Base-by-base conservation (phyloP, 2,113 vertebrate genomes). In the Rhizomys pruinosus region DNA sequence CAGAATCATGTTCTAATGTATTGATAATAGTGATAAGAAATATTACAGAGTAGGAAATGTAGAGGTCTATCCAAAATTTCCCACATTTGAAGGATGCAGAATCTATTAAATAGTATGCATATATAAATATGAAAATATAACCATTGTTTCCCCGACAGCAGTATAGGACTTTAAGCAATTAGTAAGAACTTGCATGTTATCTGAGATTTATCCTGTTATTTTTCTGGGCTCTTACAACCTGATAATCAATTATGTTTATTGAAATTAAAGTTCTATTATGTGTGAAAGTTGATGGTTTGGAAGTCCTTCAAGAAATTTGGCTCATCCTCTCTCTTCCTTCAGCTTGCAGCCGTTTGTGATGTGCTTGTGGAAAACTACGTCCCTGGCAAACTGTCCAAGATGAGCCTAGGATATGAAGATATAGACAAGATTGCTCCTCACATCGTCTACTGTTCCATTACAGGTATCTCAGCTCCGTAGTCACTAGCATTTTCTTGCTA, bases 351-450 rank as follows among this genome's bases (percentile, higher is more conserved):
- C 92, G 97, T 98, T 82, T 99, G 99, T 95, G 99, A 99, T 97
- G 98, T 99, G 85, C 97, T 99, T 95, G 97, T 99, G 92, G 99
- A 99, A 96, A 99, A 99, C 97, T 99, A 98, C 44, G 7, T 99
- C 12, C 99, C 99, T 57, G 99, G 99, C 7, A 99, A 99, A 84
- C 98, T 99, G 39, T 78, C 96, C 87, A 95, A 98, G 95, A 96
- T 99, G 98, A 98, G 99, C 55, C 97, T 99, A 44, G 99, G 99
- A 19, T 99, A 99, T 86, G 98, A 98, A 95, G 98, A 99, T 61
- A 97, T 99, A 78, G 97, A 97, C 25, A 92, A 97, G 96, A 89
- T 98, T 71, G 99, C 99, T 79, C 99, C 99, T 59, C 98, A 97
- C 2, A 97, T 99, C 90, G 87, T 99, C 87, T 99, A 99, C 96